Evolutionary conservation across 2,113 vertebrate genomes (phyloP), one percentile per base, ranked within the genome.

Genomic region (Tricholaema leucomelas): DNA sequence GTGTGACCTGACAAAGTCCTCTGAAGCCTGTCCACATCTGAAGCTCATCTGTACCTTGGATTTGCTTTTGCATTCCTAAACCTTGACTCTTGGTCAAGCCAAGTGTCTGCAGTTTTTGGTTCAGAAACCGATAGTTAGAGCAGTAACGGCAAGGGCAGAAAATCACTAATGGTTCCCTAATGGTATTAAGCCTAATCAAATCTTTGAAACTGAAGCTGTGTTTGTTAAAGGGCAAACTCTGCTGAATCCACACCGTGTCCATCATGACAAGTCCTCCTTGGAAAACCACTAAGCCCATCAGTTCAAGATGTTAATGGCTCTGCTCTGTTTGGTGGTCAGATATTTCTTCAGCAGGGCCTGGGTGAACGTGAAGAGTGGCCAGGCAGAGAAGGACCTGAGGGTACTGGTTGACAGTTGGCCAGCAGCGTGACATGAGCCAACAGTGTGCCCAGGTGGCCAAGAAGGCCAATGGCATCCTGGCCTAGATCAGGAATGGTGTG

Each of bases 1-100:
- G 84, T 69, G 71, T 89, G 94, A 96, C 93, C 88, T 96, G 91
- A 92, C 81, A 91, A 89, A 65, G 56, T 59, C 71, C 56, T 83
- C 28, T 79, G 81, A 96, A 96, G 92, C 81, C 75, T 93, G 88
- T 93, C 89, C 79, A 75, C 93, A 96, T 96, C 91, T 97, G 95
- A 97, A 97, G 95, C 92, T 97, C 58, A 81, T 96, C 96, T 97
- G 94, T 95, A 95, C 96, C 86, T 97, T 97, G 96, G 94, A 96
- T 96, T 96, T 93, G 92, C 83, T 97, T 85, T 94, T 84, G 79
- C 95, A 97, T 97, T 98, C 97, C 96, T 97, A 95, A 97, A 95
- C 81, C 90, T 96, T 95, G 87, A 96, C 93, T 96, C 72, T 96
- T 56, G 88, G 89, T 97, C 93, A 97, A 96, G 94, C 96, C 95